Evolutionary conservation across 2,797 vertebrate species (phyloP).

Genomic region (Enteromius trimaculatus): DNA sequence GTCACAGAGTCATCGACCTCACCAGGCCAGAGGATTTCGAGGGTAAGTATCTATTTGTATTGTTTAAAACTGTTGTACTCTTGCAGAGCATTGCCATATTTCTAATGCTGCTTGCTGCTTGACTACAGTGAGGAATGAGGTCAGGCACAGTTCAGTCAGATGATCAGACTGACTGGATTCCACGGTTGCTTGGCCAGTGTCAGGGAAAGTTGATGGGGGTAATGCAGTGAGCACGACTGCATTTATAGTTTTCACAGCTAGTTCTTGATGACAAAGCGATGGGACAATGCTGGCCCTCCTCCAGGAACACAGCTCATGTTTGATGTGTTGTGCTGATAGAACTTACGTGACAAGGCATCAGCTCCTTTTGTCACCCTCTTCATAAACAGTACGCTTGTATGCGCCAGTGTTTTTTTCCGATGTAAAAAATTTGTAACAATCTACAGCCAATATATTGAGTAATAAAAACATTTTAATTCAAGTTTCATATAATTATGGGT

Average conservation of each 20-base stretch:
- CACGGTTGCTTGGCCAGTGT: conserved; percentile 38
- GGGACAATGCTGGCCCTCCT: conserved; percentile 78
- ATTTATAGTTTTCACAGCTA: conserved; percentile 73
- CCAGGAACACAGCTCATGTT: conserved; percentile 78
- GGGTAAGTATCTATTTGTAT: conserved; percentile 79
- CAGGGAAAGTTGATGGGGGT: conserved; percentile 39
- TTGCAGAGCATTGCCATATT: conserved; percentile 8
- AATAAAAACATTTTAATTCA: conserved; percentile 74
- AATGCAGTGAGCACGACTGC: conserved; percentile 29
- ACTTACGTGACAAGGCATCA: conserved; percentile 76
- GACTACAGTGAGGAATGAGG: conserved; percentile 28
- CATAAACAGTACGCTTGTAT: conserved; percentile 67
- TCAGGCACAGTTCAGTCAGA: conserved; percentile 18
- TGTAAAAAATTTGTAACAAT: conserved; percentile 84
- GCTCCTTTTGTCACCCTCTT: conserved; percentile 78
- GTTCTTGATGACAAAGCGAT: conserved; percentile 73
- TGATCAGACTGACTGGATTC: conserved; percentile 31
- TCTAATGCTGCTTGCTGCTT: conserved; percentile 12
- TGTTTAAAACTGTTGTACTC: conserved; percentile 16
- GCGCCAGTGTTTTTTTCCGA: conserved; percentile 77
- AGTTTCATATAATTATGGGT: conserved; percentile 72
- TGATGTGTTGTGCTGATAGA: conserved; percentile 76
- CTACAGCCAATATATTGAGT: conserved; percentile 65
- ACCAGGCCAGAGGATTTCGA: conserved; percentile 98
- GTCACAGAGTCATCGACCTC: conserved; percentile 95